Conservation (phyloP, 2,888 invertebrate genomes). For the Matsumyia berberina region DNA sequence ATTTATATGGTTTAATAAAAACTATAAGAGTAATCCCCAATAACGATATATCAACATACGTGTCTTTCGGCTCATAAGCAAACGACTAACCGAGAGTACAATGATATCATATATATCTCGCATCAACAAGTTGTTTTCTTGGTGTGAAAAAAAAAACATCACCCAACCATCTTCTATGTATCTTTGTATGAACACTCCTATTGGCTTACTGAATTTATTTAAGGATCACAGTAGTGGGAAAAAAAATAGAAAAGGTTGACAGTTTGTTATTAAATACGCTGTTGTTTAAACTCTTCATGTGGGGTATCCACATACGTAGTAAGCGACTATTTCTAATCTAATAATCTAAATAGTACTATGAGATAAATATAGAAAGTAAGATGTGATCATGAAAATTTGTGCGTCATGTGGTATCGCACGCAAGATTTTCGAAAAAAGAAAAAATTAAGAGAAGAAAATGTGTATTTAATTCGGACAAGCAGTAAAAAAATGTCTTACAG, state of each 20-base stretch:
- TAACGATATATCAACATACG: neutral
- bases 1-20: too few species aligned
- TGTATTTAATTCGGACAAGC: neutral
- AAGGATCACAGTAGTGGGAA: neutral
- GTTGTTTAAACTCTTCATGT: constrained; percentile 10
- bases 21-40: too few species aligned
- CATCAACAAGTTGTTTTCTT: constrained; percentile 22
- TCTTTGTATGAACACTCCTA: neutral
- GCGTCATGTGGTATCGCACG: neutral
- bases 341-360: neutral
- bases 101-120: neutral
- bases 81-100: neutral
- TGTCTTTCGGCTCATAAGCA: neutral
- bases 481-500: neutral
- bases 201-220: neutral
- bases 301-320: constrained; percentile 3
- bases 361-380: constrained; percentile 7
- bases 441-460: neutral
- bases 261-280: neutral
- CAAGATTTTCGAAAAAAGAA: neutral
- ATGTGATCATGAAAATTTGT: neutral
- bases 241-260: neutral
- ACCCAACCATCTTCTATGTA: too few species aligned
- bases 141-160: neutral
- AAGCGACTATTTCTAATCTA: neutral